Conservation (phyloP, 1,140 invertebrate species). For the Pseudoatta argentina region DNA sequence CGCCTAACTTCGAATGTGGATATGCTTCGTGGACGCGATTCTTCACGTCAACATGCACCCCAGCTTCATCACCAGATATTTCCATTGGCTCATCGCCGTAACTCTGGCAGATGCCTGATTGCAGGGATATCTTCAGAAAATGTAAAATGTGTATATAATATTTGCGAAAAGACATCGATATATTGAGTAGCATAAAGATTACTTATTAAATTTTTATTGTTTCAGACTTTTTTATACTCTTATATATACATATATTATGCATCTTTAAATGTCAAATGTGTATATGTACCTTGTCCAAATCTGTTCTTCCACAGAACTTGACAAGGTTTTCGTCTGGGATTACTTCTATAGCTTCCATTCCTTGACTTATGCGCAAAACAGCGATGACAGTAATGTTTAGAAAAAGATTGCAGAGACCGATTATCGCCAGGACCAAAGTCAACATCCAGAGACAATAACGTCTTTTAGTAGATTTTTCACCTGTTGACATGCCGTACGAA, state of each 20-base stretch:
- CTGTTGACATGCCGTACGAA: slow-evolving; percentile 46
- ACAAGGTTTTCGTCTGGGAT: slow-evolving; percentile 91
- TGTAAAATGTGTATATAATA: slow-evolving; percentile 1
- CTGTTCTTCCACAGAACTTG: slow-evolving; percentile 93
- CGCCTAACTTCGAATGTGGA: slow-evolving; percentile 70
- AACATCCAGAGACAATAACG: slow-evolving; percentile 83
- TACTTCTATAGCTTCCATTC: slow-evolving; percentile 95
- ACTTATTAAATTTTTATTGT: slow-evolving; percentile 17
- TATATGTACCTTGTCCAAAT: slow-evolving; percentile 89
- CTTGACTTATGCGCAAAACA: slow-evolving; percentile 84
- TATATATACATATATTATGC: not conserved
- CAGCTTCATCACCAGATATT: slow-evolving; percentile 89
- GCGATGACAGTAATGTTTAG: slow-evolving; percentile 83
- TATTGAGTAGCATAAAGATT: slow-evolving; percentile 13
- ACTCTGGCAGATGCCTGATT: slow-evolving; percentile 87
- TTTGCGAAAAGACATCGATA: not conserved
- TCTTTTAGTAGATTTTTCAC: slow-evolving; percentile 75
- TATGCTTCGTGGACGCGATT: slow-evolving; percentile 68
- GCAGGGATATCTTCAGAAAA: slow-evolving; percentile 78
- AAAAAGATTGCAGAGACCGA: slow-evolving; percentile 83
- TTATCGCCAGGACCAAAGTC: slow-evolving; percentile 80
- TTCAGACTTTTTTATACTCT: not conserved
- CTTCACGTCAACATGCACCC: slow-evolving; percentile 88
- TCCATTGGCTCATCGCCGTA: slow-evolving; percentile 91
- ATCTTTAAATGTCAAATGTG: not conserved